A percentile compares a stretch with the other conserved stretches of the same genome.
Conservation (phyloP, 2,113 vertebrate genomes). For the Cygnus atratus region DNA sequence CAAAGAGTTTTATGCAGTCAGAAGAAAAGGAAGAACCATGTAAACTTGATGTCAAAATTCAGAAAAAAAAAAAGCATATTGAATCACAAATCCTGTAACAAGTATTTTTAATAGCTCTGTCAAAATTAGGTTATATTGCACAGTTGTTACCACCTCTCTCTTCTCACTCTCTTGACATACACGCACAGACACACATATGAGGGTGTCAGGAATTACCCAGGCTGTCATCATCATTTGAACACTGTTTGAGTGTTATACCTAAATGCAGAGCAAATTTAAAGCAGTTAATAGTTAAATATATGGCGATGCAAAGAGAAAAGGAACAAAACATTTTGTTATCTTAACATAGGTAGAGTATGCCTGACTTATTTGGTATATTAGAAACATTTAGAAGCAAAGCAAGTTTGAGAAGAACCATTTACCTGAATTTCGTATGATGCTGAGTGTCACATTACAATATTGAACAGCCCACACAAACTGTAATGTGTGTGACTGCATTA, state of each 20-base stretch:
- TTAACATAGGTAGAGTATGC: background rate
- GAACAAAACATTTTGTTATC: background rate
- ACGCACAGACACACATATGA: background rate
- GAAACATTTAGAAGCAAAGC: background rate
- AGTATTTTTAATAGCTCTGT: background rate
- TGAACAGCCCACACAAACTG: background rate
- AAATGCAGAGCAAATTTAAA: background rate
- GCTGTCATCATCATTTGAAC: background rate
- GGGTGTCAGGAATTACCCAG: background rate
- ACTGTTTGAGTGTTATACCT: background rate
- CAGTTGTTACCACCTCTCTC: background rate
- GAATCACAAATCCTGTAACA: background rate
- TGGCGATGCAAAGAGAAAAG: background rate
- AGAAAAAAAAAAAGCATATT: background rate
- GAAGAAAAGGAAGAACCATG: background rate
- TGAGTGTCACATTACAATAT: background rate
- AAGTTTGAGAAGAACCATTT: background rate
- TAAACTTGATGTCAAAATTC: background rate
- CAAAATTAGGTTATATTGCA: background rate
- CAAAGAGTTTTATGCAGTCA: background rate
- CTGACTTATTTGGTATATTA: background rate
- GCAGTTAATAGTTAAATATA: background rate
- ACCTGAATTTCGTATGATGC: background rate
- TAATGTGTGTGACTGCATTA: background rate
- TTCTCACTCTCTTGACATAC: accelerated